Evolutionary conservation across 1,140 invertebrate genomes (phyloP), one percentile per base, ranked within the genome.

Genomic region (Aethina tumida): DNA sequence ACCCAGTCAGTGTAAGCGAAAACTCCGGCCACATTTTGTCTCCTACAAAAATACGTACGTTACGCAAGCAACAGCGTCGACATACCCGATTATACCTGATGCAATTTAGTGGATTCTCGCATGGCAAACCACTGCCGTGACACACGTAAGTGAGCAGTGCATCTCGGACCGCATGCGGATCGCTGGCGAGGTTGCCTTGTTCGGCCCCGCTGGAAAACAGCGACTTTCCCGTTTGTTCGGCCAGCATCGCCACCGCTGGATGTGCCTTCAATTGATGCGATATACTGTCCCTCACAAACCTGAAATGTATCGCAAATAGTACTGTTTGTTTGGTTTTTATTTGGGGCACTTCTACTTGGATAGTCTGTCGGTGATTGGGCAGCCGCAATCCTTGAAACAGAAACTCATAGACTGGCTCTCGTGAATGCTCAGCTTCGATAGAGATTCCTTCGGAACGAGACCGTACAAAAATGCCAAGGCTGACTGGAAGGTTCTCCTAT

Each of bases 401-500:
- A 89, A 91, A n/a, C 77, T 74, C 45, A 86, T 76, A 56, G 82
- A 85, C 43, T 84, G 80, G 18, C 77, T 81, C 53, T 87, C 84
- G 5, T 67, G 64, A 19, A 85, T 62, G 4, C 59, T 63, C 1
- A 81, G 52, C 56, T 65, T 66, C 2, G 56, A 47, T 47, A 71
- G 44, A 4, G 46, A 51, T 54, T 70, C 47, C 40, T 68, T 63
- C 7, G 80, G 73, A 13, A 90, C 59, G 39, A 88, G 72, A 0
- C 81, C 74, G 65, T 79, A 90, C 7, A 90, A 56, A 42, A 91
- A 69, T 2, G 86, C 85, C 21, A 90, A 62, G 3, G 81, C 79
- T 54, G 88, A 93, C 60, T 95, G 90, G 46, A 88, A 88, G 7
- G 91, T 95, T 51, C 91, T 71, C 5, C 84, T 67, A 59, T 89